Evolutionary conservation across 1,140 invertebrate genomes (phyloP).

Genomic region (Holcopasites calliopsidis): DNA sequence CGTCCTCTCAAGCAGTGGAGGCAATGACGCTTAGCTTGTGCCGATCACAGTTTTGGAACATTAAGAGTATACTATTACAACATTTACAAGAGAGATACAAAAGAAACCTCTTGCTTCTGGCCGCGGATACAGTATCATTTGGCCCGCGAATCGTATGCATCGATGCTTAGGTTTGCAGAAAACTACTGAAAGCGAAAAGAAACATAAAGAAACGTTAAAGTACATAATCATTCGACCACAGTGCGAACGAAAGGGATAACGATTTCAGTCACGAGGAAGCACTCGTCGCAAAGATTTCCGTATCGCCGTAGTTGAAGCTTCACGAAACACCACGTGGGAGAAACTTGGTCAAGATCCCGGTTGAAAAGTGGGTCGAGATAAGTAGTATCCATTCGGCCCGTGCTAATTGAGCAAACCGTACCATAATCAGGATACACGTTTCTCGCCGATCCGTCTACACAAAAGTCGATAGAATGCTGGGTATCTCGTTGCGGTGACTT

Average conservation of each 20-base stretch:
- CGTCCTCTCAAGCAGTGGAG: background rate
- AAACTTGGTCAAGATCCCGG: slow-evolving; percentile 49
- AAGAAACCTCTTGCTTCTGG: background rate
- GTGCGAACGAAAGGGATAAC: background rate
- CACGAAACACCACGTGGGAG: slow-evolving; percentile 10
- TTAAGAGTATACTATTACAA: no score
- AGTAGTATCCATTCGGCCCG: background rate
- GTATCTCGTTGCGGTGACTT: slow-evolving; percentile 28
- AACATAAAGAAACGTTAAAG: no score
- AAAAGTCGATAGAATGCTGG: slow-evolving; percentile 18
- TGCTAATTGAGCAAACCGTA: slow-evolving; percentile 44
- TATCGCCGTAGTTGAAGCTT: background rate
- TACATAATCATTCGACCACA: no score
- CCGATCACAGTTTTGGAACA: no score
- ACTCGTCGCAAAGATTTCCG: slow-evolving; percentile 13
- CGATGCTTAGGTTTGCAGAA: no score
- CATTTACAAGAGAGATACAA: no score
- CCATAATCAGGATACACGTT: background rate
- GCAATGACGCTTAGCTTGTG: no score
- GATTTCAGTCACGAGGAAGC: background rate
- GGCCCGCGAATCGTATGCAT: slow-evolving; percentile 8
- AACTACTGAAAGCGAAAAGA: no score
- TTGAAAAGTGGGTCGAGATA: slow-evolving; percentile 43
- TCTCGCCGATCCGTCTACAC: slow-evolving; percentile 10
- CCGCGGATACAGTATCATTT: slow-evolving; percentile 18